Base-by-base conservation (phyloP, 1,140 invertebrate genomes). In the Proctacanthus coquilletti region DNA sequence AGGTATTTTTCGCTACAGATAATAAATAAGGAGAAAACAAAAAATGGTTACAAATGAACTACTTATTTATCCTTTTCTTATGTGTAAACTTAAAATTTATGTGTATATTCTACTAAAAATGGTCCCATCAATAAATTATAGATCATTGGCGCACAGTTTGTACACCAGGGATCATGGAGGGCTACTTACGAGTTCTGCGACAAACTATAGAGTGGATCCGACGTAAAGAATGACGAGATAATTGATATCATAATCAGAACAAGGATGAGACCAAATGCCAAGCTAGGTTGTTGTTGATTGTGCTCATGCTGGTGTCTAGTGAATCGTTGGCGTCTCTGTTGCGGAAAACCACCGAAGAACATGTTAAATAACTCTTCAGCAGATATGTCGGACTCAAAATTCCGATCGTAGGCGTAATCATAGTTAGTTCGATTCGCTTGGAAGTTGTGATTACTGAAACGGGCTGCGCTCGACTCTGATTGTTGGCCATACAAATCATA, bases 331-430 rank as follows among this genome's bases (percentile, higher is more conserved):
- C 32, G 14, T 6, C 17, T 13, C 36, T 23, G 21, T 39, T 40
- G 8, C 9, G 38, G 39, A 36, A 39, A 44, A 25, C 78, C 78
- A 13, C 88, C 87, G 60, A 97, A 97, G 66, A 98, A 97, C 87
- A 96, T 94, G 59, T 93, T 95, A 64, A 97, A 97, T 4, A 97
- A 63, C 60, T 97, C 93, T 56, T 97, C 93, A 8, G 92, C 85
- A 9, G 87, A 86, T 46, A 95, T 78, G 91, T 5, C 47, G 72
- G 74, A 61, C 64, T 67, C 45, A 55, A 39, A 42, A 17, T 11
- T 31, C n/a, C 31, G 20, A 34, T 29, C 19, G 18, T 42, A 18
- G 10, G 19, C 18, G 15, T 42, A 34, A 38, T 19, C 23, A n/a
- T 33, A 33, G 10, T 45, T 27, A 13, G 8, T 9, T 9, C 13